A percentile compares a stretch with the other conserved stretches of the same genome.
phyloP scores from a whole-genome alignment of 1,140 invertebrate species.

The Tetragonula clypearis region DNA sequence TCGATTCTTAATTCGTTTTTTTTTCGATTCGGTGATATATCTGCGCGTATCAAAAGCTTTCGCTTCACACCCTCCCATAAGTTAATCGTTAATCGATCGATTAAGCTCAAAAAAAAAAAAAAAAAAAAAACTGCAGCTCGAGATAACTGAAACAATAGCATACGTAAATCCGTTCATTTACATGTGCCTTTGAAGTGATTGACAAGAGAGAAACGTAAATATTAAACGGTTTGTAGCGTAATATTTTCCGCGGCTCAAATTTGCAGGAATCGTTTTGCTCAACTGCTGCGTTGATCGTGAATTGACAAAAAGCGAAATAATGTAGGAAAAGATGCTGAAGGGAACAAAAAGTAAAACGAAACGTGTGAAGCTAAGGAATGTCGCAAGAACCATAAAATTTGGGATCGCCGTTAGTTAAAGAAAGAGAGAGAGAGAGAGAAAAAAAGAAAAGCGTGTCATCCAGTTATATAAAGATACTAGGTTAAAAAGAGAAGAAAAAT shows the following conservation, averaged over 20 bases:
- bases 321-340: slow-evolving; percentile 22
- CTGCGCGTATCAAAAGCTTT: slow-evolving; percentile 23
- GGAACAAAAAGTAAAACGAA: neutral
- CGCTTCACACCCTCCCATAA: slow-evolving; percentile 31
- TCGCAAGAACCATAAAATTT: slow-evolving; percentile 35
- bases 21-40: slow-evolving; percentile 16
- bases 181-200: slow-evolving; percentile 75
- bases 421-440: slow-evolving; percentile 3
- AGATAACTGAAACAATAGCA: neutral
- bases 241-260: neutral
- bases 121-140: neutral
- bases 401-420: slow-evolving; percentile 25
- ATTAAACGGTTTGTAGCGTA: neutral
- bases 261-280: slow-evolving; percentile 22
- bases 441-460: neutral
- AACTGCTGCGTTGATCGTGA: neutral
- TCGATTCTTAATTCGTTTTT: no score
- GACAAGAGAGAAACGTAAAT: slow-evolving; percentile 24
- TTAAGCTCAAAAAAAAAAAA: neutral
- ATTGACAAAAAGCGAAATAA: neutral
- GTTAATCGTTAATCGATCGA: neutral
- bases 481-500: slow-evolving; percentile 2
- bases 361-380: neutral
- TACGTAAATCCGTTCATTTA: slow-evolving; percentile 53
- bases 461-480: slow-evolving; percentile 21